Base-by-base conservation (phyloP, 2,888 invertebrate genomes). In the Eupithecia abbreviata region DNA sequence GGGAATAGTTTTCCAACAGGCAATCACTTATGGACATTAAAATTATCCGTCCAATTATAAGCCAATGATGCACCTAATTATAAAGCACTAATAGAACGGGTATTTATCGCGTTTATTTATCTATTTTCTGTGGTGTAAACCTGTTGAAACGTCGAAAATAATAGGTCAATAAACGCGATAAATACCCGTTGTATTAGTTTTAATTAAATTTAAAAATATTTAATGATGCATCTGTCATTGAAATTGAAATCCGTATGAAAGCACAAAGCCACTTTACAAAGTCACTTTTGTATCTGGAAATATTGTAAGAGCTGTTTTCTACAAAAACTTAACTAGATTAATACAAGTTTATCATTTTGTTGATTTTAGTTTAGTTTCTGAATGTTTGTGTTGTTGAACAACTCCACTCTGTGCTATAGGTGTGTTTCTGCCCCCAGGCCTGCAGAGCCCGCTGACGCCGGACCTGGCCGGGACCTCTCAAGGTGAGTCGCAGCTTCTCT, bases 401-500 rank as follows among this genome's bases (percentile, higher is more conserved):
- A 76, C 71, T 78, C 78, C 78, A 76, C 76, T 55, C 78, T 79
- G 72, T 73, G 76, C 71, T 76, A 62, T 75, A 88, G 86, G 85
- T 82, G 80, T 85, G 84, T 88, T 84, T 90, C 77, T 90, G 82
- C 88, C 93, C 92, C 83, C 96, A 96, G 96, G 96, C 92, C 94
- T 96, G 88, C 92, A 91, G 87, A 96, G 96, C 89, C 95, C 96
- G 79, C 93, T 96, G 90, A 92, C 95, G 82, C 95, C 96, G 79
- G 97, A 97, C 92, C 95, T 97, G 90, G 97, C 97, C 85, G 97
- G 97, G 90, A 97, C 98, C 88, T 98, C 98, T 87, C 98, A 98
- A 97, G 98, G 98, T 98, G 96, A 97, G 97, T 96, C 85, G 80
- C 88, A 84, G 94, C 95, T 94, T 95, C 91, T 91, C 84, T 92